Conservation (phyloP, 1,140 invertebrate species). For the Diachasmimorpha longicaudata region DNA sequence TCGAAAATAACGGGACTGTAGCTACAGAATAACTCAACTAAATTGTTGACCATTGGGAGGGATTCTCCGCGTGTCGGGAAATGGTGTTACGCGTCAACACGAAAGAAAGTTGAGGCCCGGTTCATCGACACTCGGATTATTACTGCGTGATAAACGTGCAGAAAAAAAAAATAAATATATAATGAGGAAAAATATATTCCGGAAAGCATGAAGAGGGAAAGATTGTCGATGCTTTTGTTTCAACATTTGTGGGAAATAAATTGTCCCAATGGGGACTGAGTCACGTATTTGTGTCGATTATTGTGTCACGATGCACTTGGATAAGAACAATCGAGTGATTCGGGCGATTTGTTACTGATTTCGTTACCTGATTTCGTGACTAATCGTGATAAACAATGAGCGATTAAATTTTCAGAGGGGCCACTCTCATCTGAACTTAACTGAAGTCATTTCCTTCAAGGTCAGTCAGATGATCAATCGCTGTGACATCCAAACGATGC, state of each 20-base stretch:
- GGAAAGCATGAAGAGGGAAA: background rate
- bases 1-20: no score
- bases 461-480: no score
- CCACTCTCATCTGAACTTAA: no score
- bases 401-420: background rate
- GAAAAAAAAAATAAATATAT: background rate
- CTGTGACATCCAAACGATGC: no score
- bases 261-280: background rate
- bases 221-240: background rate
- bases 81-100: constrained; percentile 29
- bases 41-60: background rate
- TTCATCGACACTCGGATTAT: constrained; percentile 37
- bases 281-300: background rate
- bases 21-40: background rate
- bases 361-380: no score
- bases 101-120: constrained; percentile 35
- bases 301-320: background rate
- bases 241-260: background rate
- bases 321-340: background rate
- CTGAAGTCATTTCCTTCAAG: no score
- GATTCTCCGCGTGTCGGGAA: background rate
- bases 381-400: background rate
- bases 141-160: background rate
- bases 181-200: background rate
- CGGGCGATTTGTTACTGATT: background rate